Conservation (phyloP, 2,888 invertebrate species). For the Phymatocera aterrima region DNA sequence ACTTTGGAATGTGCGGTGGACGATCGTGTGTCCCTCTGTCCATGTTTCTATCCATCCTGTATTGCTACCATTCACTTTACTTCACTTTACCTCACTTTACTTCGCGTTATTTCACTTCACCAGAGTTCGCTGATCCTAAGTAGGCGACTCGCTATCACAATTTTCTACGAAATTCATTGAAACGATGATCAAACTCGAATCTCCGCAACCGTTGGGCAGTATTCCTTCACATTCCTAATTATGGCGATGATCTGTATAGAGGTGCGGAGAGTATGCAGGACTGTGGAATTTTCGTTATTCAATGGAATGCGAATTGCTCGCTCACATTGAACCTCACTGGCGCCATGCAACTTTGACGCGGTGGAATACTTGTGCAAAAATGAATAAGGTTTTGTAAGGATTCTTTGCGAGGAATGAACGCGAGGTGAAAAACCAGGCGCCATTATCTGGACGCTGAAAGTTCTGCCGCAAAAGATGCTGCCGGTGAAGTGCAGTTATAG, state of each 20-base stretch:
- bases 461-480: neutral
- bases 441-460: conserved; percentile 28
- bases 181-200: neutral
- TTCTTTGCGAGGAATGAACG: conserved; percentile 2
- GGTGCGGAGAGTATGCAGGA: neutral
- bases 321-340: neutral
- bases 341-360: conserved; percentile 9
- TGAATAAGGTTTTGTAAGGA: conserved; percentile 30
- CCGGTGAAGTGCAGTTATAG: neutral
- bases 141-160: neutral
- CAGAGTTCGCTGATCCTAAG: neutral
- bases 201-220: neutral
- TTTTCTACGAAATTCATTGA: neutral
- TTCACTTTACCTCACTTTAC: neutral
- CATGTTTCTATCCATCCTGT: conserved; percentile 22
- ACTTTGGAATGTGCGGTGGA: conserved; percentile 38
- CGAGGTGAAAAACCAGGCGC: conserved; percentile 39
- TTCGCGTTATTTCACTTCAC: neutral
- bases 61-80: conserved; percentile 19
- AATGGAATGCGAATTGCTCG: conserved; percentile 14
- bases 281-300: neutral
- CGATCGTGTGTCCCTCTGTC: conserved; percentile 30
- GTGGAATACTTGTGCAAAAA: conserved; percentile 9
- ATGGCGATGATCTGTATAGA: neutral
- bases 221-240: neutral